phyloP scores from a whole-genome alignment of 2,797 vertebrate genomes.

The Helostoma temminkii region DNA sequence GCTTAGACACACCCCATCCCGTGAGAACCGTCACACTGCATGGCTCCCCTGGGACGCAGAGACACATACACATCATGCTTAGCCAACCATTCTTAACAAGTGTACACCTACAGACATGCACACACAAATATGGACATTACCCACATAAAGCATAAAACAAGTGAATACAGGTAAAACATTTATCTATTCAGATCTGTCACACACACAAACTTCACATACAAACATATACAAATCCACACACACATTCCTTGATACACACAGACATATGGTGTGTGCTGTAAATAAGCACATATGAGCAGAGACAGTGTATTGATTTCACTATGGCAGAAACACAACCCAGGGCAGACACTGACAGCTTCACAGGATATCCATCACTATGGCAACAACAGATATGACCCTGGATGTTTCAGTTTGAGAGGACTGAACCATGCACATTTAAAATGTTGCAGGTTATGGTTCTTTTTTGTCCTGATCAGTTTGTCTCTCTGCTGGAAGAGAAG shows the following conservation, averaged over 20 bases:
- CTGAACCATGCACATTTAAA: neutral
- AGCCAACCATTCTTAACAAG: conserved; percentile 50
- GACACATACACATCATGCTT: conserved; percentile 28
- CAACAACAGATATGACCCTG: conserved; percentile 52
- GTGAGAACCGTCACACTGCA: conserved; percentile 66
- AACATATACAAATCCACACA: neutral
- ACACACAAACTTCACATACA: neutral
- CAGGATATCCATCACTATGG: conserved; percentile 47
- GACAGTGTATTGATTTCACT: conserved; percentile 38
- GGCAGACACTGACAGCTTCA: conserved; percentile 1
- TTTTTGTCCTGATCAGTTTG: neutral
- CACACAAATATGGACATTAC: conserved; percentile 1
- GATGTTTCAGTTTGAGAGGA: neutral
- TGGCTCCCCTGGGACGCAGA: conserved; percentile 55
- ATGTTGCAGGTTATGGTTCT: neutral
- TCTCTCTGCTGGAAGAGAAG: neutral
- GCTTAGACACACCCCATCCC: conserved; percentile 61
- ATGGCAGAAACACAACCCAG: conserved; percentile 2
- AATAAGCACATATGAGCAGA: neutral
- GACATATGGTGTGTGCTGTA: neutral
- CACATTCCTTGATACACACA: neutral
- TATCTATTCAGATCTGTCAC: neutral
- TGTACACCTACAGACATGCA: conserved; percentile 25
- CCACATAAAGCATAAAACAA: neutral
- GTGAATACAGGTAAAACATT: conserved; percentile 1